Conservation (phyloP, 2,888 invertebrate genomes). For the Trachelus tabidus region DNA sequence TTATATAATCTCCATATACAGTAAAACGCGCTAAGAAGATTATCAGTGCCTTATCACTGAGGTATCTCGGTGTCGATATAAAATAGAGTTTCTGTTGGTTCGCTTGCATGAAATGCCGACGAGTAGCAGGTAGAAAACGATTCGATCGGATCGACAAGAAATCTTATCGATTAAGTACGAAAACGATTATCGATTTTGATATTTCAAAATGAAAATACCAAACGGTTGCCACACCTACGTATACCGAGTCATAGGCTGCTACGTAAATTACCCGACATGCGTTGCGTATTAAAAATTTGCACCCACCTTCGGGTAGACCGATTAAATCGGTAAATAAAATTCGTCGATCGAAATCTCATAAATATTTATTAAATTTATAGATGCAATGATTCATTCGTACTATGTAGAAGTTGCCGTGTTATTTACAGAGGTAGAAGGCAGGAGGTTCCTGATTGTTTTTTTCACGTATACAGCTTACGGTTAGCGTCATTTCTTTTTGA, state of each 20-base stretch:
- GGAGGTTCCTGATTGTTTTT: neutral
- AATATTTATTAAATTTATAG: neutral
- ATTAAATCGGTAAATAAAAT: neutral
- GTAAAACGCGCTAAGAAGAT: neutral
- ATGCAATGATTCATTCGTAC: neutral
- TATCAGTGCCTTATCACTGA: constrained; percentile 29
- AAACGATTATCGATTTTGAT: constrained; percentile 12
- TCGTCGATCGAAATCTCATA: neutral
- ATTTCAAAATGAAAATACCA: neutral
- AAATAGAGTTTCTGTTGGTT: neutral
- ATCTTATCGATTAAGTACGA: constrained; percentile 8
- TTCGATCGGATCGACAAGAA: constrained; percentile 1
- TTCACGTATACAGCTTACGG: neutral
- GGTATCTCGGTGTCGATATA: constrained; percentile 33
- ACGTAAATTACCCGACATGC: neutral
- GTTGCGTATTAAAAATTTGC: neutral
- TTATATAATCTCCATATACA: neutral
- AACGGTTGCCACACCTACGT: neutral
- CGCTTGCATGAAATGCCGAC: neutral
- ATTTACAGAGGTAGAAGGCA: neutral
- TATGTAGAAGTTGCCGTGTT: neutral
- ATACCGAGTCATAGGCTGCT: neutral
- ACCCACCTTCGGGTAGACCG: neutral
- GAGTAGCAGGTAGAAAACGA: neutral
- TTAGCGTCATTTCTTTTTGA: neutral